Evolutionary conservation across 1,140 invertebrate species (phyloP), one percentile per base, ranked within the genome.

Genomic region (Melipona quadrifasciata): DNA sequence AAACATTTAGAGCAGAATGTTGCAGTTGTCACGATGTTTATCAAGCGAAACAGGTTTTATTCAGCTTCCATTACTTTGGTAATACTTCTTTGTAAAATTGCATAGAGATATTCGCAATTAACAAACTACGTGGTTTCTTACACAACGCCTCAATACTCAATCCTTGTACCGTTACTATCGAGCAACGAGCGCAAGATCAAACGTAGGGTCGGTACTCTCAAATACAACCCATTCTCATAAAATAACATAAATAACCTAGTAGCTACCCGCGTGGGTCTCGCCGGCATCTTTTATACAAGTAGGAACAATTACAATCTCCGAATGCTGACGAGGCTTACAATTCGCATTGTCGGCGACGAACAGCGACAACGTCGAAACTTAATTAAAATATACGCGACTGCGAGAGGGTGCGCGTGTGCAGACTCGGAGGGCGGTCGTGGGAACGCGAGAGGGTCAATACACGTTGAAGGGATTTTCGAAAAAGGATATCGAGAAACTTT

Each of bases 401-500:
- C 27, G 24, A 16, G 39, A 19, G 55, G 75, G 27, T 21, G 31
- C 58, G 65, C 71, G 34, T 27, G 51, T 6, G 27, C n/a, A 6
- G n/a, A n/a, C 53, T 61, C 64, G 31, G 86, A 83, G 86, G 89
- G 89, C 82, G 88, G 85, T 90, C 89, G 89, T 90, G 89, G 88
- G 89, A 90, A 90, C 87, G 80, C n/a, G 17, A 58, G 39, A 75
- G 77, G 83, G 82, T 10, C 75, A 65, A 64, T 53, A 75, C n/a
- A n/a, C 61, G 34, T 24, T 19, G 77, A 58, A 68, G 68, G 73
- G 80, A 90, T 90, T 87, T 89, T 87, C 86, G 89, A 87, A 87
- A 86, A 86, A 90, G 87, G 88, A 90, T 90, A 90, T 87, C 85
- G 81, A 82, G 64, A 89, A 87, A 78, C 80, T 64, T 85, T 80